Conservation (phyloP, 2,113 vertebrate genomes). For the Atherinomorus stipes region DNA sequence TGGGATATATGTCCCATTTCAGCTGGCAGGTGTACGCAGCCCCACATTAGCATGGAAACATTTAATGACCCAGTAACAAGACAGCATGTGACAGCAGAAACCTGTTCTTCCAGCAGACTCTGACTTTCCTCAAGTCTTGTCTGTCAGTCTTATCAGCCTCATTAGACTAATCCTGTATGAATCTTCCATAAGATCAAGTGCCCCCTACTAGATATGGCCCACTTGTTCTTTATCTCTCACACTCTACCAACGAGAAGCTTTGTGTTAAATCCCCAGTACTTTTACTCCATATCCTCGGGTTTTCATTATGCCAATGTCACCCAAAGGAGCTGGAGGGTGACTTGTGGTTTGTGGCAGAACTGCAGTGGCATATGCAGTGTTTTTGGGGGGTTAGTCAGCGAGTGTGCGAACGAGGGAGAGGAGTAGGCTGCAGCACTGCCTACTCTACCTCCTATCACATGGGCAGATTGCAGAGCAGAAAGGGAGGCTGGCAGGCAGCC, state of each 20-base stretch:
- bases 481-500: constrained; percentile 82
- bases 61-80: constrained; percentile 34
- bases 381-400: constrained; percentile 51
- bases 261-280: constrained; percentile 66
- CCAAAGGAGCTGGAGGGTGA: constrained; percentile 62
- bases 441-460: constrained; percentile 76
- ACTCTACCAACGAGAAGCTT: constrained; percentile 66
- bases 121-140: constrained; percentile 30
- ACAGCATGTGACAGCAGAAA: constrained; percentile 47
- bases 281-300: constrained; percentile 64
- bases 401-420: constrained; percentile 48
- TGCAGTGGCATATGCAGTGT: constrained; percentile 73
- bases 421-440: constrained; percentile 73
- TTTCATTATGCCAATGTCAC: constrained; percentile 75
- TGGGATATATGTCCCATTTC: constrained; percentile 27
- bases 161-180: constrained; percentile 71
- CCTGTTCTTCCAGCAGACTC: constrained; percentile 45
- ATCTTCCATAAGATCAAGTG: constrained; percentile 73
- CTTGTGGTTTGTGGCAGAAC: constrained; percentile 68
- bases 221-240: constrained; percentile 64
- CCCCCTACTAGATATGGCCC: constrained; percentile 58
- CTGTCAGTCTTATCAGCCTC: constrained; percentile 51
- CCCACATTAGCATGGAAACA: constrained; percentile 29
- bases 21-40: constrained; percentile 31
- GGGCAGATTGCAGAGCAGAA: constrained; percentile 79